A percentile compares a stretch with the other conserved stretches of the same genome.
phyloP scores from a whole-genome alignment of 2,888 invertebrate species.

The Dicycla oo region DNA sequence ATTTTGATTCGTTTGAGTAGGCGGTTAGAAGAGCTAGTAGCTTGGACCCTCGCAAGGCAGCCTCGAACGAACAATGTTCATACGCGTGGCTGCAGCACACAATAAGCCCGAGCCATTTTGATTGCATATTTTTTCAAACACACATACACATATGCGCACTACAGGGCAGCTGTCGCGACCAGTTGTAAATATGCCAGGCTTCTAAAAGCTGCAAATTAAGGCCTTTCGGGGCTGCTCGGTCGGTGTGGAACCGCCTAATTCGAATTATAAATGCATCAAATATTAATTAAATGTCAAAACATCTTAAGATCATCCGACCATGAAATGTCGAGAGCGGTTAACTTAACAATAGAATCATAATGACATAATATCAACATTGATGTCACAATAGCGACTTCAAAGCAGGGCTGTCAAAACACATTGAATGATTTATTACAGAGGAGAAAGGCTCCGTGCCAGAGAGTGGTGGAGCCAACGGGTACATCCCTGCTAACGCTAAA shows the following conservation, averaged over 20 bases:
- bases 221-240: not conserved
- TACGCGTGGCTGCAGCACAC: not conserved
- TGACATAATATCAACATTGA: slow-evolving; percentile 42
- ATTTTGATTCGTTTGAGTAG: not conserved
- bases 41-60: not conserved
- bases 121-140: not conserved
- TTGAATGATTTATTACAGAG: slow-evolving; percentile 77
- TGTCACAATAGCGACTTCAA: slow-evolving; percentile 55
- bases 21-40: not conserved
- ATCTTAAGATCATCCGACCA: slow-evolving; percentile 27
- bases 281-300: slow-evolving; percentile 42
- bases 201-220: not conserved
- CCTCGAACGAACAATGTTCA: not conserved
- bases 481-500: slow-evolving; percentile 84
- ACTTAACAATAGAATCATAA: slow-evolving; percentile 41
- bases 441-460: slow-evolving; percentile 85
- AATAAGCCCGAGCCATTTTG: not conserved
- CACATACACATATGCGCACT: not conserved
- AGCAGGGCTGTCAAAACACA: slow-evolving; percentile 54
- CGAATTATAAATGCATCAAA: slow-evolving; percentile 11
- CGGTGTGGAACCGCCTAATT: not conserved
- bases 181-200: not conserved
- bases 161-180: not conserved
- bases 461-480: slow-evolving; percentile 83
- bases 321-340: slow-evolving; percentile 37